Percentiles rank a stretch among this genome's conserved stretches.
Evolutionary conservation across 2,888 invertebrate species (phyloP).

Genomic region (Hypsopygia costalis): DNA sequence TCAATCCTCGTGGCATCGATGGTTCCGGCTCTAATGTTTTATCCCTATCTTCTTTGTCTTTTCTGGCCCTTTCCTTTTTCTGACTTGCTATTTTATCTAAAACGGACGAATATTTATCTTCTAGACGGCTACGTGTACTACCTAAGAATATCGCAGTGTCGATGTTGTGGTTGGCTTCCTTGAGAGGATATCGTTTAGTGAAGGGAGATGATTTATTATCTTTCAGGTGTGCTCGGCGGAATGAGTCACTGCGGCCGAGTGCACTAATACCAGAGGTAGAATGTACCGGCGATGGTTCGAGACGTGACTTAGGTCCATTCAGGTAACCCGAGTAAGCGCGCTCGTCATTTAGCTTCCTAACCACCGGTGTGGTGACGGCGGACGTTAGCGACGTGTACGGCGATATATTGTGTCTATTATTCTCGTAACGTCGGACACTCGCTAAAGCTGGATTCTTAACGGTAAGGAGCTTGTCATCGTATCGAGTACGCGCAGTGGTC

Average conservation of each 20-base stretch:
- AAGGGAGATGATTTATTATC: slow-evolving; percentile 69
- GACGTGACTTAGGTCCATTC: slow-evolving; percentile 51
- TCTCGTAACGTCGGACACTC: slow-evolving; percentile 67
- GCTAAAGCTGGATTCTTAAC: slow-evolving; percentile 57
- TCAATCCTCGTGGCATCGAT: slow-evolving; percentile 67
- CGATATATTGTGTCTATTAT: slow-evolving; percentile 55
- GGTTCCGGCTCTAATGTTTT: slow-evolving; percentile 85
- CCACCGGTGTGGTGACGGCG: slow-evolving; percentile 32
- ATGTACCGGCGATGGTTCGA: slow-evolving; percentile 65
- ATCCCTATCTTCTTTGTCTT: slow-evolving; percentile 81
- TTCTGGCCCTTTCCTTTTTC: slow-evolving; percentile 75
- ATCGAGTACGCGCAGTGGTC: slow-evolving; percentile 50
- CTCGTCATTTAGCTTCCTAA: slow-evolving; percentile 62
- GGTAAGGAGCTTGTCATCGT: slow-evolving; percentile 61
- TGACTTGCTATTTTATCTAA: slow-evolving; percentile 85
- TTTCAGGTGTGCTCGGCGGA: slow-evolving; percentile 65
- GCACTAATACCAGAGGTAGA: slow-evolving; percentile 57
- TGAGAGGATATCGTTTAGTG: slow-evolving; percentile 65
- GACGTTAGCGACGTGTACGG: slow-evolving; percentile 60
- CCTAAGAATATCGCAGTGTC: slow-evolving; percentile 65
- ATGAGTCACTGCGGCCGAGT: slow-evolving; percentile 70
- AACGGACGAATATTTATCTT: slow-evolving; percentile 89
- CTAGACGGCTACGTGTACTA: slow-evolving; percentile 84
- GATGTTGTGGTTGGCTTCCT: slow-evolving; percentile 71
- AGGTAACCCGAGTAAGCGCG: slow-evolving; percentile 66